Evolutionary conservation across 2,888 invertebrate genomes (phyloP).

Genomic region (Mythimna lalbum): DNA sequence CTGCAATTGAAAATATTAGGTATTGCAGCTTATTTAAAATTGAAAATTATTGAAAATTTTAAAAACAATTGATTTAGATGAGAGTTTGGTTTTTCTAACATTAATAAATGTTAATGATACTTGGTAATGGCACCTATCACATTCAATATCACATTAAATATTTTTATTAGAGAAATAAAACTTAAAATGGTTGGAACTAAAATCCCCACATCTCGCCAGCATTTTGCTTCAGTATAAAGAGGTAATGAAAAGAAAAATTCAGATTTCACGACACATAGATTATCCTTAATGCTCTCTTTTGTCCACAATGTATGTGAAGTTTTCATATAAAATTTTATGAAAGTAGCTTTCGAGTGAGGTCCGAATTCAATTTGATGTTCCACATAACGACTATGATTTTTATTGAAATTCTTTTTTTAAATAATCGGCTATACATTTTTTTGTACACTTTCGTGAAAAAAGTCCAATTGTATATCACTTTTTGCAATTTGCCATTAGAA

Average conservation of each 20-base stretch:
- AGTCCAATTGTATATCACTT: neutral
- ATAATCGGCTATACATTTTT: conserved; percentile 13
- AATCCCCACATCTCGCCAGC: conserved; percentile 76
- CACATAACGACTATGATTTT: conserved; percentile 60
- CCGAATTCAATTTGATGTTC: conserved; percentile 76
- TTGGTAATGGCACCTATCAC: neutral
- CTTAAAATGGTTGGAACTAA: conserved; percentile 63
- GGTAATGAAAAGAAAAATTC: conserved; percentile 84
- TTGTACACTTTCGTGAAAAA: conserved; percentile 23
- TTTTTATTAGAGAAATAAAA: conserved; percentile 42
- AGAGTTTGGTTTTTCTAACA: neutral
- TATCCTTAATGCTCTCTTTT: conserved; percentile 82
- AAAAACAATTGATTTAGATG: neutral
- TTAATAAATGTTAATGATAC: conserved; percentile 19
- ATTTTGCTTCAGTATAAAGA: conserved; percentile 74
- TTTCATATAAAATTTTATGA: conserved; percentile 84
- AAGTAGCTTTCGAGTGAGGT: conserved; percentile 75
- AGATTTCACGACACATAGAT: conserved; percentile 83
- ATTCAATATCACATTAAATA: conserved; percentile 30
- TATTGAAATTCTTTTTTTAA: conserved; percentile 35
- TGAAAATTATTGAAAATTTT: too few relatives aligned
- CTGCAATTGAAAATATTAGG: conserved; percentile 14
- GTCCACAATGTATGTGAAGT: conserved; percentile 84
- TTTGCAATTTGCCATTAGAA: neutral
- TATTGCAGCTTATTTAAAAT: neutral